phyloP scores from a whole-genome alignment of 2,888 invertebrate species.

The Chrysotoxum bicinctum region DNA sequence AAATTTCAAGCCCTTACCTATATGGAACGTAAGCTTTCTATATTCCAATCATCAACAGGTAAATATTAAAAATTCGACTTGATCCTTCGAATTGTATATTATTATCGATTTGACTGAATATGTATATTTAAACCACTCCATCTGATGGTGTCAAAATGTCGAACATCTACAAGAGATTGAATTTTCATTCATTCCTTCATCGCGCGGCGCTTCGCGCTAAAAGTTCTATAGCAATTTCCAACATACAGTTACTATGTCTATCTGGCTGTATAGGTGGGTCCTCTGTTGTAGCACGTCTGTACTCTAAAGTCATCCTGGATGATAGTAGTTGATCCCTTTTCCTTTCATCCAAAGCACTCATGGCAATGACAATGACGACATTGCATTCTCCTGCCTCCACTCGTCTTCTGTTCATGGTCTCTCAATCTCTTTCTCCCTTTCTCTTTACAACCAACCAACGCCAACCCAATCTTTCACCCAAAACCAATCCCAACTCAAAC shows the following conservation, averaged over 20 bases:
- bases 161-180: slow-evolving; percentile 64
- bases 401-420: neutral
- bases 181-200: slow-evolving; percentile 66
- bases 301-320: slow-evolving; percentile 37
- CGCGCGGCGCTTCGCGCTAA: neutral
- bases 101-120: slow-evolving; percentile 53
- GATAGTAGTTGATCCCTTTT: slow-evolving; percentile 71
- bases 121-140: slow-evolving; percentile 39
- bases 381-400: neutral
- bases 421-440: neutral
- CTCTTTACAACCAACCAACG: neutral
- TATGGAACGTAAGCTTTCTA: no score
- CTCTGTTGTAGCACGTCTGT: slow-evolving; percentile 22
- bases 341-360: slow-evolving; percentile 69
- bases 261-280: neutral
- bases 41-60: neutral
- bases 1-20: no score
- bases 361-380: slow-evolving; percentile 44
- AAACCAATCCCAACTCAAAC: slow-evolving; percentile 4
- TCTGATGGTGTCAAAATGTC: slow-evolving; percentile 67
- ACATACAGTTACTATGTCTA: neutral
- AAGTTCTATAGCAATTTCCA: slow-evolving; percentile 25
- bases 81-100: slow-evolving; percentile 23
- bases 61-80: neutral
- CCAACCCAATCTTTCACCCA: neutral